phyloP scores from a whole-genome alignment of 1,140 invertebrate genomes.

The Eurosta solidaginis region DNA sequence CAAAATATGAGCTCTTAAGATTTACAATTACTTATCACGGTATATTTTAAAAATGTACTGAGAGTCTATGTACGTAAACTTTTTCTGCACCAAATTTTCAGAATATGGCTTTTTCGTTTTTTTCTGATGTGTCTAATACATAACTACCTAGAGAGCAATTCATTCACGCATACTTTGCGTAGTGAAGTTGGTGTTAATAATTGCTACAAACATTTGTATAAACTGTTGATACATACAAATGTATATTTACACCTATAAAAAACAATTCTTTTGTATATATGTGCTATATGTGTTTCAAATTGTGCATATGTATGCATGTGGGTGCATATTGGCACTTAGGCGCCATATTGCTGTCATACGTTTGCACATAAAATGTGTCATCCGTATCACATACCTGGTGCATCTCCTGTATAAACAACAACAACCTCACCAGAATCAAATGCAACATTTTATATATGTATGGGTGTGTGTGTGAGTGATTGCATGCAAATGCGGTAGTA shows the following conservation, averaged over 20 bases:
- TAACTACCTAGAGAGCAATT: too few species aligned
- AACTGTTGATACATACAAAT: background rate
- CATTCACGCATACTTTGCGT: constrained; percentile 12
- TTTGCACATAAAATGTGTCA: constrained; percentile 10
- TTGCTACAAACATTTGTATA: background rate
- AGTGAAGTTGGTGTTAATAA: constrained; percentile 17
- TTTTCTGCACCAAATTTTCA: too few species aligned
- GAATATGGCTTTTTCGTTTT: too few species aligned
- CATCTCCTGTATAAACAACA: background rate
- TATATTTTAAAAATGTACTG: too few species aligned
- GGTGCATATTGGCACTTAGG: constrained; percentile 10
- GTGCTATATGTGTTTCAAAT: background rate
- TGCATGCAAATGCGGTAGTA: too few species aligned
- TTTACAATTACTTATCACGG: too few species aligned
- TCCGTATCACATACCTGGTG: background rate
- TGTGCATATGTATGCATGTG: background rate
- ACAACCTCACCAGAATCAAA: background rate
- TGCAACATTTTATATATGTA: background rate
- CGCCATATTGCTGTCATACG: background rate
- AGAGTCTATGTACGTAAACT: too few species aligned
- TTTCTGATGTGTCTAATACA: too few species aligned
- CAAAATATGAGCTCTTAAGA: too few species aligned
- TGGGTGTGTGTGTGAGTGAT: background rate
- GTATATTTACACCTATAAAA: background rate
- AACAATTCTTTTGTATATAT: too few species aligned